Conservation (phyloP, 1,140 invertebrate species). For the Brachionus sp. region DNA sequence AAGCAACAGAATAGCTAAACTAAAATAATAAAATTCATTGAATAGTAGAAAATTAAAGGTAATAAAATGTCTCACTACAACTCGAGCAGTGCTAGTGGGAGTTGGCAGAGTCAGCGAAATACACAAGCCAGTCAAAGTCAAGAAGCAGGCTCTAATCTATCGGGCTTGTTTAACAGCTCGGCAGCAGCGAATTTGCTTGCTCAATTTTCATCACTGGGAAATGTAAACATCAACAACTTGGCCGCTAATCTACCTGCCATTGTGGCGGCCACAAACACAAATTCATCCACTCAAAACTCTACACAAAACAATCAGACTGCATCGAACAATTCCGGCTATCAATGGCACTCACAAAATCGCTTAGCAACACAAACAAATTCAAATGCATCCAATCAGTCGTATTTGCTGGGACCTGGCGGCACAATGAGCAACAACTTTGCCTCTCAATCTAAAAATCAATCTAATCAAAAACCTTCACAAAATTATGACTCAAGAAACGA, state of each 20-base stretch:
- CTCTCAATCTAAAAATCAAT: not conserved
- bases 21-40: not conserved
- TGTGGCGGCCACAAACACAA: not conserved
- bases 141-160: not conserved
- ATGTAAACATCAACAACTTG: not conserved
- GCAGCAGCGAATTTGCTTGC: slow-evolving; percentile 1
- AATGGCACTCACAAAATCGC: slow-evolving; percentile 36
- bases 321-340: not conserved
- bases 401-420: not conserved
- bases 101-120: slow-evolving; percentile 27
- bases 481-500: not conserved
- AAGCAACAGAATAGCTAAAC: too few relatives aligned
- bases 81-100: not conserved
- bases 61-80: slow-evolving; percentile 35
- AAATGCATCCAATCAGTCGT: not conserved
- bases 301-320: not conserved
- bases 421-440: not conserved
- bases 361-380: slow-evolving; percentile 5
- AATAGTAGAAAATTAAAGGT: too few relatives aligned
- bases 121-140: not conserved
- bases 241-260: not conserved
- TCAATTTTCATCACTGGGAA: not conserved
- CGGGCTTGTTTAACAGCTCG: slow-evolving; percentile 2
- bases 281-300: not conserved
- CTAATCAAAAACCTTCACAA: not conserved